Evolutionary conservation across 1,140 invertebrate genomes (phyloP), one percentile per base, ranked within the genome.

Genomic region (Drosophila eugracilis): DNA sequence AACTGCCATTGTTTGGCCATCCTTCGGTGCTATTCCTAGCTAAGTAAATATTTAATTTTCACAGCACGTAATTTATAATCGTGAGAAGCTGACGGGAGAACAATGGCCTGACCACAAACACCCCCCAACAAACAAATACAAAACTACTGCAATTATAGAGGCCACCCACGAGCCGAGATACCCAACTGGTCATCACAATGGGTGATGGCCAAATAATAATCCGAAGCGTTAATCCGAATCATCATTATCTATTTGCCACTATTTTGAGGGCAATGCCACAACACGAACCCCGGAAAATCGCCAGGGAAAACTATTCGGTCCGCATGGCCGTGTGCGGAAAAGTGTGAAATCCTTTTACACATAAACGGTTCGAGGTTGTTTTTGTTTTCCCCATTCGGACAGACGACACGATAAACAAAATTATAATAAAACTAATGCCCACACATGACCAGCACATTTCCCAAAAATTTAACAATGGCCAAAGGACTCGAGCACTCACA

Each of bases 321-420:
- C 42, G 41, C 41, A 22, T n/a, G 41, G 12, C 21, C 12, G 41
- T 42, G 41, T 42, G 41, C 19, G 54, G 65, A 60, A 75, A 81
- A 88, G 83, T 89, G 83, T 88, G 83, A 88, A 88, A 88, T 75
- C 78, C 78, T 78, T 83, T 88, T 76, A 83, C 83, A 75, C 83
- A 78, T 47, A 83, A 86, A 78, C 67, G 69, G 47, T 30, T 84
- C 60, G 49, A 39, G 58, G 58, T 62, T 83, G 79, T 69, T 78
- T 73, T 76, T 75, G 63, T 60, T 81, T 71, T 60, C 34, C 45
- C 37, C 36, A 75, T 39, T 50, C 52, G 55, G 52, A 79, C 71
- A 76, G 57, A 80, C 60, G 55, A 73, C 74, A 83, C 58, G 60
- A 74, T 69, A 83, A 84, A 78, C 79, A 78, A 74, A 88, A 75